Base-by-base conservation (phyloP, 2,888 invertebrate genomes). In the Chrysolina haemoptera region DNA sequence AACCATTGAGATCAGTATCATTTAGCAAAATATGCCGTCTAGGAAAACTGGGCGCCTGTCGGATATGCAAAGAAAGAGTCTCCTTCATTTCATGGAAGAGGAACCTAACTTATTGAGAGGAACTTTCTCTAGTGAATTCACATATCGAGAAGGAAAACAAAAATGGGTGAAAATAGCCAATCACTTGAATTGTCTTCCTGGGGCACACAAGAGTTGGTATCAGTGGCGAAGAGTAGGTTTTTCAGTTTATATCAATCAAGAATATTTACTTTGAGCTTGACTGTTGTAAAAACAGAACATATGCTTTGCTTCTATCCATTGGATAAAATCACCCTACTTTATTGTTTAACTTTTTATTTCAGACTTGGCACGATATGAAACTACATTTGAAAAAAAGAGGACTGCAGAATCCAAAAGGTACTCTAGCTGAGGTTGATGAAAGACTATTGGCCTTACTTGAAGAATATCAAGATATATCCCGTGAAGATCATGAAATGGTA, bases 361-460 rank as follows among this genome's bases (percentile, higher is more conserved):
- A 55, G 55, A 55, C 55, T 1, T 55, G 55, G 55, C 55, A 55
- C 8, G 55, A 55, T 20, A 4, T 55, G 14, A 55, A 55, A 18
- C 16, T 22, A 11, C 55, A 20, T 16, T 20, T 55, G 11, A 55
- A 22, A 6, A 22, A 20, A 22, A 55, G 11, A 18, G 22, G 55
- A 12, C 12, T 4, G 18, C 55, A 22, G 6, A 4, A 35, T 1
- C 20, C 20, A 5, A 22, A 55, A 12, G 20, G 1, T 20, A 20
- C 20, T 12, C 22, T 22, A 12, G 22, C 55, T 22, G 6, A 55
- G 20, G 55, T 12, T 11, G 55, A 55, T 12, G 55, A 55, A 18
- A 53, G 18, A 20, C 12, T 55, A 22, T 12, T 22, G 14, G 22
- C 22, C 5, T 55, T 22, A 55, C 18, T 55, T 12, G 55, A 20